These are phyloP conservation scores for Auanema freiburgensis DNA, from an alignment of 2,888 invertebrate species.

Conservation along the genomic window DNA sequence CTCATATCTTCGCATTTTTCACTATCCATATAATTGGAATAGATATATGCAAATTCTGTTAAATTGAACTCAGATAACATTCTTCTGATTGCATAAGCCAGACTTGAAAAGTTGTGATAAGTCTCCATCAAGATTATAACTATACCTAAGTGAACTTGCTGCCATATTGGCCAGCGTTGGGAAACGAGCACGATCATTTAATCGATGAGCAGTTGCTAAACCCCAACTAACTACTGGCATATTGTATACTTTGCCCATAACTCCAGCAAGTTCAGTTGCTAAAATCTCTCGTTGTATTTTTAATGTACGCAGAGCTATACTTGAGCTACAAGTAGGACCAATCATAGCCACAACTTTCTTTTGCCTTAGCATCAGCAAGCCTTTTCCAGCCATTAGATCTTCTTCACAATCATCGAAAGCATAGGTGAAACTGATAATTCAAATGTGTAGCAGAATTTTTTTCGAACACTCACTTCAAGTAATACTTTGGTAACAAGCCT, in stretches of 20 bases:
- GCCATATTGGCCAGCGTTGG: conserved; percentile 37
- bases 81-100: conserved; percentile 25
- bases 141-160: conserved; percentile 6
- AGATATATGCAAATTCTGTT: conserved; percentile 50
- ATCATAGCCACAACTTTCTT: conserved; percentile 45
- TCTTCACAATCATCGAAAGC: conserved; percentile 47
- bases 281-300: conserved; percentile 4
- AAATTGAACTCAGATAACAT: conserved; percentile 43
- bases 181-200: conserved; percentile 34
- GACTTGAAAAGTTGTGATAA: conserved; percentile 16
- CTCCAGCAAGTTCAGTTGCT: conserved; percentile 40
- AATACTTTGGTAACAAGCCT: conserved; percentile 30
- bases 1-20: conserved; percentile 36
- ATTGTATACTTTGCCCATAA: conserved; percentile 41
- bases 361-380: conserved; percentile 28
- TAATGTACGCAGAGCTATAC: conserved; percentile 22
- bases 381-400: conserved; percentile 36
- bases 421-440: conserved; percentile 23
- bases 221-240: conserved; percentile 46
- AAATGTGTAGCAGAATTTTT: neutral
- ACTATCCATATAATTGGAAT: conserved; percentile 28
- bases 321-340: conserved; percentile 50
- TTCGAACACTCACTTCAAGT: conserved; percentile 28
- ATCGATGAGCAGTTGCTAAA: conserved; percentile 28
- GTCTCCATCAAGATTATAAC: neutral